Base-by-base conservation (phyloP, 1,140 invertebrate genomes). In the Eumeta japonica region DNA sequence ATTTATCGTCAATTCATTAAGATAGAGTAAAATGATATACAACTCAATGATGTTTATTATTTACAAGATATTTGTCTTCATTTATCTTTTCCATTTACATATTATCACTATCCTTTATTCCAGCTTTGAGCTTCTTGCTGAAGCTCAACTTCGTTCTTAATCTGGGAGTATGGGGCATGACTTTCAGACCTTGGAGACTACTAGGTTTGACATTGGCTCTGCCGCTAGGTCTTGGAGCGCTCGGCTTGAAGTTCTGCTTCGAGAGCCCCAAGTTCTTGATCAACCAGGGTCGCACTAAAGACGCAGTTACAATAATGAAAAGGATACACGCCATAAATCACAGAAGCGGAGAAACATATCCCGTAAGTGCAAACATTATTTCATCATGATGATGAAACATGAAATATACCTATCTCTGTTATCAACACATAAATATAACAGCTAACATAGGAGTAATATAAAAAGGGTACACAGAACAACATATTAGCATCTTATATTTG, bases 251-350 rank as follows among this genome's bases (percentile, higher is more conserved):
- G 12, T 75, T 77, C 28, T 81, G 85, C 47, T 82, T 81, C 0
- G 86, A 88, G 52, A 87, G 84, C 54, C 86, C 87, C 2, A 85
- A 86, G 50, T 88, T 81, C 56, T 63, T 86, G 0, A 66, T 83
- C 2, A 59, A 76, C 16, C 75, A 76, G 45, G 80, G 81, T 43
- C 62, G 76, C 16, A 52, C 67, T n/a, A 55, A 74, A 0, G 78
- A 83, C 38, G 76, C 81, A 10, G 48, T 84, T 2, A 56, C 68
- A 2, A 65, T 82, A 2, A 62, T 83, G 32, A 59, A 60, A 20
- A 61, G 52, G 30, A 82, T 83, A 17, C 79, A 81, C 40, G 43
- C 56, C 0, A 51, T 74, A 12, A 83, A 81, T 51, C 75, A 72
- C 10, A 73, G 77, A 14, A 71, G 68, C 18, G 30, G n/a, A n/a